phyloP scores from a whole-genome alignment of 1,140 invertebrate genomes.

The Ceratosolen solmsi region DNA sequence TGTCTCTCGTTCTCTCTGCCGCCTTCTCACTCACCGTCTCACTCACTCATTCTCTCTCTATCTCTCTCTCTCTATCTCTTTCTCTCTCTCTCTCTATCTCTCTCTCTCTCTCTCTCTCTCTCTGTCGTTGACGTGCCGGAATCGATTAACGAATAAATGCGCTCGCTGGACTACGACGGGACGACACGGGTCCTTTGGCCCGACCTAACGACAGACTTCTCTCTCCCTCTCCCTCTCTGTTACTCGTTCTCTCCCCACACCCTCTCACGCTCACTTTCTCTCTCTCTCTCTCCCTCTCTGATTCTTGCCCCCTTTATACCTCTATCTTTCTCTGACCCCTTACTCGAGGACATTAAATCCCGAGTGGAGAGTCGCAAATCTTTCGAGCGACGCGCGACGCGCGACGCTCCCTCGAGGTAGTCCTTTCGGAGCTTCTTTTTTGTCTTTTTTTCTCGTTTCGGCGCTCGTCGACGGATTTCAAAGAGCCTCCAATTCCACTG shows the following conservation, averaged over 20 bases:
- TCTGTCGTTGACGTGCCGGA: conserved; percentile 46
- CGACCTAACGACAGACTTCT: conserved; percentile 25
- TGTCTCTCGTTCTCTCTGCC: not conserved
- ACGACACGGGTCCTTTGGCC: conserved; percentile 43
- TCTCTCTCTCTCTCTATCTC: not conserved
- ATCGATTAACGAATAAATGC: conserved; percentile 52
- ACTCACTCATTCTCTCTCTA: not conserved
- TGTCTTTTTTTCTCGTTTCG: conserved; percentile 13
- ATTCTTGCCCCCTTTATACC: not conserved
- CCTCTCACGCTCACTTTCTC: not conserved
- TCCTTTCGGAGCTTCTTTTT: conserved; percentile 35
- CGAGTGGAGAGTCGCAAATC: conserved; percentile 50
- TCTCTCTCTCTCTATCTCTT: not conserved
- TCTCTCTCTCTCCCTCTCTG: conserved; percentile 1
- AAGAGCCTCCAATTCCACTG: conserved; percentile 41
- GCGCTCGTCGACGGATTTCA: conserved; percentile 18
- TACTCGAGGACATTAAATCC: conserved; percentile 48
- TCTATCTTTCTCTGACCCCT: not conserved
- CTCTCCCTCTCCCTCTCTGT: not conserved
- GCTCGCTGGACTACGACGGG: conserved; percentile 39
- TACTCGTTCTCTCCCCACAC: not conserved
- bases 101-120: not conserved
- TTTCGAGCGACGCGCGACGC: conserved; percentile 36
- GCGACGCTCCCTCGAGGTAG: conserved; percentile 41
- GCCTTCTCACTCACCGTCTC: not conserved